Base-by-base conservation (phyloP, 2,888 invertebrate species). In the Drosophila heteroneura region DNA sequence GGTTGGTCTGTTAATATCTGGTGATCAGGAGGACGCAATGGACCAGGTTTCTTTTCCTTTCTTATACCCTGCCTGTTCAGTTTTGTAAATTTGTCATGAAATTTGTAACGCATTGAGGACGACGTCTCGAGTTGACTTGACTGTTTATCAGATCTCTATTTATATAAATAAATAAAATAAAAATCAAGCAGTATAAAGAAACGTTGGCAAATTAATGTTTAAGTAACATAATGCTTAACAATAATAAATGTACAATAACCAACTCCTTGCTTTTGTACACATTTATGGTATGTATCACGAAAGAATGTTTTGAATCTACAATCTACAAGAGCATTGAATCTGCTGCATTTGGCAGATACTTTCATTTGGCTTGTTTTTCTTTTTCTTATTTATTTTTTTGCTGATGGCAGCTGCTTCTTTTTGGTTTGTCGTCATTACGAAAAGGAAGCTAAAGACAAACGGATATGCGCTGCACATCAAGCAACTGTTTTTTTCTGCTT, bases 371-470 rank as follows among this genome's bases (percentile, higher is more conserved):
- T 51, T 52, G 60, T 65, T 58, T 51, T 65, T 30, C 47, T 62
- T 70, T 69, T 54, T 32, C 39, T 68, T 71, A 71, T 37, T 60
- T 61, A 71, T 44, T 60, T 64, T 64, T 73, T 82, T 70, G 70
- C 22, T 70, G 74, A 28, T 74, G 84, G 86, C 89, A 86, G 87
- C 87, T 86, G 86, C 87, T 82, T 74, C 85, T 86, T 78, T 79
- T 73, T 70, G 70, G 70, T 80, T 74, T 82, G 83, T 82, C 85
- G 85, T 85, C 87, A 83, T 85, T 86, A 88, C 85, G 75, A 85
- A 85, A 83, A 85, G 85, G 85, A 85, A 85, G 85, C 85, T 88
- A 85, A 85, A 88, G 85, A 88, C 85, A 88, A 85, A 86, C 88
- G 85, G 85, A 88, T 86, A 86, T 87, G 82, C 89, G 82, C 74